These are phyloP conservation scores for Brachionus asplanchnoidis DNA, from an alignment of 1,140 invertebrate species.

Conservation along the genomic window DNA sequence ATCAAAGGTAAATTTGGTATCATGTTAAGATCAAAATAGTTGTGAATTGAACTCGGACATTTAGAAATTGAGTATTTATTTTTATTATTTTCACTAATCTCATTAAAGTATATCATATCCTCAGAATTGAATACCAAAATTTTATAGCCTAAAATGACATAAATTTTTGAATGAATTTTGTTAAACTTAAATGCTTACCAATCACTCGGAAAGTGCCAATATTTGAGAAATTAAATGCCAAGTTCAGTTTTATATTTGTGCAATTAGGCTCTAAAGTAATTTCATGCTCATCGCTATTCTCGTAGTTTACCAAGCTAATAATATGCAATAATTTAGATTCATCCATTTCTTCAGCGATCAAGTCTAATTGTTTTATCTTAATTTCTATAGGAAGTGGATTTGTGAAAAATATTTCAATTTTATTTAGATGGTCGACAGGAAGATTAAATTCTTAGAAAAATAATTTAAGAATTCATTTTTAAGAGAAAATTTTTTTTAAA, in stretches of 20 bases:
- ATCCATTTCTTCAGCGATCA: neutral
- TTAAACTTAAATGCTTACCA: neutral
- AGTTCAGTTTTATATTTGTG: neutral
- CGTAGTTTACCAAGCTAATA: neutral
- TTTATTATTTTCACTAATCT: neutral
- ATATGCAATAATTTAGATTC: neutral
- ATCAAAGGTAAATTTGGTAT: neutral
- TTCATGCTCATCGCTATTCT: neutral
- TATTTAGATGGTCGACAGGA: neutral
- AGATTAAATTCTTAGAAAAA: neutral
- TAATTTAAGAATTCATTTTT: no score
- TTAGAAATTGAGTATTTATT: constrained; percentile 25
- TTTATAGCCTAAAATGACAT: neutral
- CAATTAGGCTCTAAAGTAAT: constrained; percentile 5
- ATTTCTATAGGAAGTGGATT: neutral
- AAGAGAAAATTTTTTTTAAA: neutral
- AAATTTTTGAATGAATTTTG: neutral
- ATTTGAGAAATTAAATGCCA: neutral
- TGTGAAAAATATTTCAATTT: constrained; percentile 10
- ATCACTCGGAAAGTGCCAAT: neutral
- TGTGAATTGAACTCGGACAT: neutral
- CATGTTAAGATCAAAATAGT: neutral
- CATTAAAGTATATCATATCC: neutral
- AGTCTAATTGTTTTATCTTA: neutral
- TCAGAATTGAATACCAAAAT: neutral